phyloP scores from a whole-genome alignment of 1,140 invertebrate genomes.

The Eulimnadia texana region DNA sequence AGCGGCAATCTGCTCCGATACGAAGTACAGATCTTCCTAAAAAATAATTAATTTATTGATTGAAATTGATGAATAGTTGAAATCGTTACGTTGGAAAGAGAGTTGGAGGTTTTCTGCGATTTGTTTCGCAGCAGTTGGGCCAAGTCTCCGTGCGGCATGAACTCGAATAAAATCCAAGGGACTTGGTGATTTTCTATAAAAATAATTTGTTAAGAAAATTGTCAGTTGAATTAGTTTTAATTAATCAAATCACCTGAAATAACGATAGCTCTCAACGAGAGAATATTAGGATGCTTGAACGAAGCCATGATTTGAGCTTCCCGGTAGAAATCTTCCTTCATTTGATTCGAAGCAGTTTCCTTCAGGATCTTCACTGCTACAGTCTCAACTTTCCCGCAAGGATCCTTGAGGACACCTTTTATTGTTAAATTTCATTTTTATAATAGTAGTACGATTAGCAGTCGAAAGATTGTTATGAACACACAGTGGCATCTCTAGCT shows the following conservation, averaged over 20 bases:
- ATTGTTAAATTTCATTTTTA: too few species aligned
- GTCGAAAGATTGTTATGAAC: too few species aligned
- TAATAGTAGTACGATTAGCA: too few species aligned
- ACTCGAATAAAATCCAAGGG: slow-evolving; percentile 89
- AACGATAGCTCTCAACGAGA: slow-evolving; percentile 63
- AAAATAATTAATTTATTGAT: not conserved
- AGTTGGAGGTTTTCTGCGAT: slow-evolving; percentile 7
- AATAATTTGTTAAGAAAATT: not conserved
- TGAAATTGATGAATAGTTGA: too few species aligned
- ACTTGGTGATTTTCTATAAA: slow-evolving; percentile 44
- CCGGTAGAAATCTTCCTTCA: slow-evolving; percentile 70
- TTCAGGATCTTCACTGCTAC: slow-evolving; percentile 79
- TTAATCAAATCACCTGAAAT: slow-evolving; percentile 49
- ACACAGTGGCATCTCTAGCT: too few species aligned
- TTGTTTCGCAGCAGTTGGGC: slow-evolving; percentile 62
- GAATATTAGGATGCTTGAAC: slow-evolving; percentile 73
- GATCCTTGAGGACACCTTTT: slow-evolving; percentile 40
- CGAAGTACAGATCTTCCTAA: slow-evolving; percentile 39
- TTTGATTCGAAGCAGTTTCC: slow-evolving; percentile 69
- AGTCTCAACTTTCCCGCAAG: slow-evolving; percentile 35
- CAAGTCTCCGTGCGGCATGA: slow-evolving; percentile 77
- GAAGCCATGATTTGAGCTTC: slow-evolving; percentile 83
- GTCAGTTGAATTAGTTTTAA: not conserved
- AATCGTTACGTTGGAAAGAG: not conserved
- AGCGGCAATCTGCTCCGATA: slow-evolving; percentile 59